Conservation (phyloP, 2,888 invertebrate species). For the Watsonalla binaria region DNA sequence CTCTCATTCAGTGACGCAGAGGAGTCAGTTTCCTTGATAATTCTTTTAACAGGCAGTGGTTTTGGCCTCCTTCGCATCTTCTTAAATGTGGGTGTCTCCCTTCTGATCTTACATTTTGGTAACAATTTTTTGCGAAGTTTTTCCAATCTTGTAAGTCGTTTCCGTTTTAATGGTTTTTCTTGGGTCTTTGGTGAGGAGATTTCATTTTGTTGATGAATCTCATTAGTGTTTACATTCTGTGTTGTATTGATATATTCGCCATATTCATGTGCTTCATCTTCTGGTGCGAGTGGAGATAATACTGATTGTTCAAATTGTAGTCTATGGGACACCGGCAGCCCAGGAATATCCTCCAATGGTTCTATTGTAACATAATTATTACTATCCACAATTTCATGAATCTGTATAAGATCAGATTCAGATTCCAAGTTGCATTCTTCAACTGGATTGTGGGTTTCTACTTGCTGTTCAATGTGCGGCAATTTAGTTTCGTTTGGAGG, state of each 20-base stretch:
- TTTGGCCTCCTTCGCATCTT: slow-evolving; percentile 24
- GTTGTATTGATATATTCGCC: not conserved
- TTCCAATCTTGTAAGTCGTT: slow-evolving; percentile 45
- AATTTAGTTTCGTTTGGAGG: not conserved
- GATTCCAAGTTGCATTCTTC: not conserved
- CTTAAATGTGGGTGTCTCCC: slow-evolving; percentile 15
- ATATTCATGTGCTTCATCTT: not conserved
- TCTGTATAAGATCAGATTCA: not conserved
- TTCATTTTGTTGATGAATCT: not conserved
- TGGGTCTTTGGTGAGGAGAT: not conserved
- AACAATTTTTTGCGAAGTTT: slow-evolving; percentile 42
- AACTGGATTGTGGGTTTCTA: not conserved
- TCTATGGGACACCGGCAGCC: not conserved
- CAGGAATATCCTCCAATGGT: not conserved
- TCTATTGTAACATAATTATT: not conserved
- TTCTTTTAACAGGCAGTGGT: slow-evolving; percentile 12
- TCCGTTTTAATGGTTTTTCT: slow-evolving; percentile 19
- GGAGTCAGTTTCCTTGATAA: slow-evolving; percentile 16
- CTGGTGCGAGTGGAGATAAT: not conserved
- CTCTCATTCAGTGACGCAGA: slow-evolving; percentile 39
- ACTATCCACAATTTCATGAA: not conserved
- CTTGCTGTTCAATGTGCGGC: not conserved
- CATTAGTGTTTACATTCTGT: not conserved
- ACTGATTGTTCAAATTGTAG: not conserved
- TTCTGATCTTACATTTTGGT: slow-evolving; percentile 52